Conservation (phyloP, 2,888 invertebrate genomes). For the Tinea semifulvella region DNA sequence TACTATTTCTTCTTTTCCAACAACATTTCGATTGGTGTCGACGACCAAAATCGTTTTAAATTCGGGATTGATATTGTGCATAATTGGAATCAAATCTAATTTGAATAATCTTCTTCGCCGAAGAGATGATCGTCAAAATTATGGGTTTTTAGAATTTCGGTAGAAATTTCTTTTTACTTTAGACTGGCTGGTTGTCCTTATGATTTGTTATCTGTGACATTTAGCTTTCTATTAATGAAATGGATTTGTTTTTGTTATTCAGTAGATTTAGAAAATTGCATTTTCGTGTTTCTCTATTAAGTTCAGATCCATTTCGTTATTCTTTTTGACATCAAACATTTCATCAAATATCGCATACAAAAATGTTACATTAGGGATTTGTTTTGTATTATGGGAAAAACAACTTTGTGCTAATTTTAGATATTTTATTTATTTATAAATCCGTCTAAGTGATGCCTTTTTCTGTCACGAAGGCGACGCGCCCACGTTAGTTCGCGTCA, state of each 20-base stretch:
- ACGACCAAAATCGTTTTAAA: constrained; percentile 67
- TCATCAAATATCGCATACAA: constrained; percentile 27
- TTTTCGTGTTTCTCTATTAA: constrained; percentile 12
- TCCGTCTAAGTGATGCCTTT: constrained; percentile 18
- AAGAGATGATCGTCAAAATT: not conserved
- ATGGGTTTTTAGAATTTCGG: constrained; percentile 1
- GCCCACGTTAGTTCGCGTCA: constrained; percentile 90
- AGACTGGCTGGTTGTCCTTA: constrained; percentile 42
- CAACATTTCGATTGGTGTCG: constrained; percentile 50
- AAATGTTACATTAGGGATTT: not conserved
- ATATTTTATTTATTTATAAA: not conserved
- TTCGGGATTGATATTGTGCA: not conserved
- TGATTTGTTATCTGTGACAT: constrained; percentile 24
- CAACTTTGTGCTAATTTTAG: not conserved
- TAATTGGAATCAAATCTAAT: not conserved
- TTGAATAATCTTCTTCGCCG: not conserved
- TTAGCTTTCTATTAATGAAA: constrained; percentile 33
- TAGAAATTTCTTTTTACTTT: constrained; percentile 29
- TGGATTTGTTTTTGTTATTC: constrained; percentile 24
- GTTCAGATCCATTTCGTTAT: constrained; percentile 16
- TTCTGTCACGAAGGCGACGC: constrained; percentile 74
- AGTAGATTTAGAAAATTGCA: constrained; percentile 9
- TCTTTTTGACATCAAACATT: constrained; percentile 42
- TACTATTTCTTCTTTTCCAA: constrained; percentile 33
- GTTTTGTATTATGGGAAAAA: not conserved